phyloP scores from a whole-genome alignment of 1,140 invertebrate species.

The Acromyrmex echinatior region DNA sequence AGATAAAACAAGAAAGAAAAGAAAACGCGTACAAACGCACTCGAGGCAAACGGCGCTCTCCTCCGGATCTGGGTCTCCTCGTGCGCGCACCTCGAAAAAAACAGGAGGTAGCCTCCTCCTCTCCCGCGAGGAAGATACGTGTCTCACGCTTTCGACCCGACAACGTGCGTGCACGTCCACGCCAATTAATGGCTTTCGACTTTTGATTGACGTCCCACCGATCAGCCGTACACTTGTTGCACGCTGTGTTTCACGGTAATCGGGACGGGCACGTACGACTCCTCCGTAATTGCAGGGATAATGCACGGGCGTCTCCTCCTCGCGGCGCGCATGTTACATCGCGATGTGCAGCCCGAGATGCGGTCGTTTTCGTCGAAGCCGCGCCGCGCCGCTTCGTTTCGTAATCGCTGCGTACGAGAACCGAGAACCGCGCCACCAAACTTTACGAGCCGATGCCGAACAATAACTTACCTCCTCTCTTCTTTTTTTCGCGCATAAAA shows the following conservation, averaged over 20 bases:
- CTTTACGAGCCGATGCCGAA: conserved; percentile 54
- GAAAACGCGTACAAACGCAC: conserved; percentile 11
- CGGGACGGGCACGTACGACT: conserved; percentile 63
- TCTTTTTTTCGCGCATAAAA: conserved; percentile 2
- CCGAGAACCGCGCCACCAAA: conserved; percentile 9
- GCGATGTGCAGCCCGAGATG: conserved; percentile 20
- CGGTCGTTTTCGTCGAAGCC: conserved; percentile 26
- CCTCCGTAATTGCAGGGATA: conserved; percentile 64
- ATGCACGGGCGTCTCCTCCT: conserved; percentile 51
- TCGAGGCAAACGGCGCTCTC: conserved; percentile 29
- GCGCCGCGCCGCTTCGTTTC: conserved; percentile 17
- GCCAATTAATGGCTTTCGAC: conserved; percentile 75
- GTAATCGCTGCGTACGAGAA: conserved; percentile 41
- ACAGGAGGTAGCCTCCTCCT: conserved; percentile 14
- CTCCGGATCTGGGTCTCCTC: conserved; percentile 44
- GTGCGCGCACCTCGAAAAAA: conserved; percentile 34
- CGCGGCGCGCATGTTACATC: conserved; percentile 38
- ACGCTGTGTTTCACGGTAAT: conserved; percentile 66
- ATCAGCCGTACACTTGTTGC: conserved; percentile 22
- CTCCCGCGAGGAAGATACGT: conserved; percentile 56
- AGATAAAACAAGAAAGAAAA: conserved; percentile 15
- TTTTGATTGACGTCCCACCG: conserved; percentile 72
- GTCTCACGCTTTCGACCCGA: conserved; percentile 68
- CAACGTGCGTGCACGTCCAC: conserved; percentile 70
- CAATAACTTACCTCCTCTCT: conserved; percentile 44